Conservation (phyloP, 2,797 vertebrate genomes). For the Nasua narica region DNA sequence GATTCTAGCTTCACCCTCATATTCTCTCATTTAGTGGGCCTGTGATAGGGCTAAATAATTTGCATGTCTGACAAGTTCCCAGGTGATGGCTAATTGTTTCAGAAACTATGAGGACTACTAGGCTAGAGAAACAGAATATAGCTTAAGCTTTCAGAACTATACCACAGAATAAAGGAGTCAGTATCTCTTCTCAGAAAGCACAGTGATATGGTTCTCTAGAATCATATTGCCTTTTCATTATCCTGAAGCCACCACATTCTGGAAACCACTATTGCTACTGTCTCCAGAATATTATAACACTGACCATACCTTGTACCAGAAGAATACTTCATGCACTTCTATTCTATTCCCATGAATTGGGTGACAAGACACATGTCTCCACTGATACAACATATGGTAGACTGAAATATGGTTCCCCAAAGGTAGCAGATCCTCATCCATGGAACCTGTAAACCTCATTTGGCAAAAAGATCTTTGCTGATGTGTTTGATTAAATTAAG, state of each 20-base stretch:
- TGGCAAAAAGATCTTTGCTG: not conserved
- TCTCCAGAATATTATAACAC: not conserved
- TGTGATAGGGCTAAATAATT: not conserved
- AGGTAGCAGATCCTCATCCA: not conserved
- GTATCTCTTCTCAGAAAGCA: not conserved
- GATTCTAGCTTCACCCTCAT: not conserved
- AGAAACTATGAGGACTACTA: not conserved
- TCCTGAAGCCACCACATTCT: not conserved
- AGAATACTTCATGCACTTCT: not conserved
- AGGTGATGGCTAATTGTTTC: not conserved
- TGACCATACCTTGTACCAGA: not conserved
- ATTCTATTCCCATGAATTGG: not conserved
- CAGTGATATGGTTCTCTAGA: not conserved
- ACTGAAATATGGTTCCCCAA: not conserved
- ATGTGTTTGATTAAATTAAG: not conserved
- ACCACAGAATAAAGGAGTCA: not conserved
- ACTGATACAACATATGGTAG: not conserved
- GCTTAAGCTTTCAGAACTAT: not conserved
- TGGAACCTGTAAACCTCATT: not conserved
- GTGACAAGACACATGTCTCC: not conserved
- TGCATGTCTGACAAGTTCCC: not conserved
- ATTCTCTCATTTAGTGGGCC: not conserved
- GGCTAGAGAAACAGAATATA: not conserved
- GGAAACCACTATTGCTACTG: not conserved
- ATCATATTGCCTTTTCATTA: not conserved